Conservation (phyloP, 2,888 invertebrate species). For the Allygus modestus region DNA sequence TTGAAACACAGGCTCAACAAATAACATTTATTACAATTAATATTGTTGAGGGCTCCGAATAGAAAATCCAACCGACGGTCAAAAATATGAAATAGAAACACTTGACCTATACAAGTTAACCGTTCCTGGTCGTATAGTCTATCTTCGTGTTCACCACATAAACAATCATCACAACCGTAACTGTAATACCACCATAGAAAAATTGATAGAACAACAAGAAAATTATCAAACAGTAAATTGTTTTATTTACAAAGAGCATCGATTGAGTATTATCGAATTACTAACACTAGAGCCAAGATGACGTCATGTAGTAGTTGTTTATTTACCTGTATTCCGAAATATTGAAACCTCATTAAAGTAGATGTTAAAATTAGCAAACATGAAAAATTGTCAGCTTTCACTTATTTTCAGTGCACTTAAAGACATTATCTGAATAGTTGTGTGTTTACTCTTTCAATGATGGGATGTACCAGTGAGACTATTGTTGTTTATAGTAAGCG, state of each 20-base stretch:
- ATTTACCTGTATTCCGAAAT: no score
- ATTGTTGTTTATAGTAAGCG: no score
- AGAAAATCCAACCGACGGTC: constrained; percentile 42
- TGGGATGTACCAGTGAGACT: no score
- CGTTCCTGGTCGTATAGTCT: not conserved
- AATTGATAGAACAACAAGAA: constrained; percentile 30
- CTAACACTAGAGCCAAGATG: not conserved
- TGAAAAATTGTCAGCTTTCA: no score
- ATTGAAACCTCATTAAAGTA: no score
- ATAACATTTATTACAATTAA: constrained; percentile 63
- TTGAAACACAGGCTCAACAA: constrained; percentile 49
- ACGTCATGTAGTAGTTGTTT: constrained; percentile 16
- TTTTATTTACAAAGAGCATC: constrained; percentile 32
- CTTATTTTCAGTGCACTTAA: no score
- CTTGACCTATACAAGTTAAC: constrained; percentile 9
- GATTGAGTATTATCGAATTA: constrained; percentile 23
- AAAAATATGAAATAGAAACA: constrained; percentile 47
- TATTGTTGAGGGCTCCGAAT: constrained; percentile 28
- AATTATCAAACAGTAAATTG: constrained; percentile 30
- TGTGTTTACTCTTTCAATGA: no score
- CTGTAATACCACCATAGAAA: constrained; percentile 32
- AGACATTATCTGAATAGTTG: no score
- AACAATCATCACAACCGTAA: not conserved
- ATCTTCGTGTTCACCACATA: not conserved
- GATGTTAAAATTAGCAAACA: no score